These are phyloP conservation scores for Apocrypta bakeri DNA, from an alignment of 1,140 invertebrate species.

Conservation along the genomic window DNA sequence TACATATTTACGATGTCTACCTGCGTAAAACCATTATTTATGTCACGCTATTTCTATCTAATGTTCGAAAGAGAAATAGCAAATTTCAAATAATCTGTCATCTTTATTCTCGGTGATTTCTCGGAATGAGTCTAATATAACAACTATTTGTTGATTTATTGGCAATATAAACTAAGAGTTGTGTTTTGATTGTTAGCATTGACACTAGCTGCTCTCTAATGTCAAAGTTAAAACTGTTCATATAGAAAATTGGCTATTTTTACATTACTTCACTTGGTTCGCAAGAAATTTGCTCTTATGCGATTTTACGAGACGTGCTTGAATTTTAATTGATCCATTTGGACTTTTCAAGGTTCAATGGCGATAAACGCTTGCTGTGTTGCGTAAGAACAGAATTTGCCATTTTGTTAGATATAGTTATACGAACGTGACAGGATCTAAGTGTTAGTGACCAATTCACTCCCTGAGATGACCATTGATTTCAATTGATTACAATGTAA, in stretches of 20 bases:
- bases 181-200: conserved; percentile 41
- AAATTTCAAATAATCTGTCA: no score
- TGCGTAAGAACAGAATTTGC: background rate
- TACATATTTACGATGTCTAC: no score
- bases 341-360: background rate
- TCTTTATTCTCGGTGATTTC: background rate
- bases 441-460: background rate
- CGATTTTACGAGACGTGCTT: background rate
- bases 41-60: background rate
- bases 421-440: background rate
- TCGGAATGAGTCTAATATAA: no score
- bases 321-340: background rate
- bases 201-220: background rate
- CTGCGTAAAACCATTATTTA: background rate
- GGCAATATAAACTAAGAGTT: background rate
- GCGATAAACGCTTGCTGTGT: background rate
- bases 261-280: background rate
- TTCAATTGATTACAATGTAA: conserved; percentile 22
- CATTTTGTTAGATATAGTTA: background rate
- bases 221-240: conserved; percentile 14
- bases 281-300: background rate
- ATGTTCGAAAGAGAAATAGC: background rate
- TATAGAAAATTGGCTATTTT: background rate
- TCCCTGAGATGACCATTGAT: background rate
- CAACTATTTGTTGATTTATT: background rate